Evolutionary conservation across 1,140 invertebrate genomes (phyloP).

Genomic region (Pseudobourletiella spinata): DNA sequence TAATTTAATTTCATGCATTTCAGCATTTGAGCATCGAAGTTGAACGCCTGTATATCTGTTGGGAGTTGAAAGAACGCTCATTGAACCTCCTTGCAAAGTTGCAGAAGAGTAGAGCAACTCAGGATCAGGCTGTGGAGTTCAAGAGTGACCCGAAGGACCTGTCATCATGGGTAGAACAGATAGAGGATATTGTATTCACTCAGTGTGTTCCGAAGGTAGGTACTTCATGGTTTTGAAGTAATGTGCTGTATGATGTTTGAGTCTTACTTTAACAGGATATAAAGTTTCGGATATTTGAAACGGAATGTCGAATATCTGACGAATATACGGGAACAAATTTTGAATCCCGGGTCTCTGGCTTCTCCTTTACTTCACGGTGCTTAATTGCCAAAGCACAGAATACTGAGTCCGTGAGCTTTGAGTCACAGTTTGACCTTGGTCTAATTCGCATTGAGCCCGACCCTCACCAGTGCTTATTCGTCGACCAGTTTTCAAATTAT

Average conservation of each 20-base stretch:
- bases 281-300: constrained; percentile 34
- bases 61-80: constrained; percentile 30
- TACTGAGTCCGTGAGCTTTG: constrained; percentile 24
- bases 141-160: not conserved
- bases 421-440: constrained; percentile 33
- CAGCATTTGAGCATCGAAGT: constrained; percentile 34
- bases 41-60: constrained; percentile 24
- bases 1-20: too few species aligned
- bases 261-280: constrained; percentile 28
- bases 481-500: constrained; percentile 36
- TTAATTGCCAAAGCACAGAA: constrained; percentile 12
- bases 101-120: not conserved
- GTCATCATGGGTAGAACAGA: constrained; percentile 13
- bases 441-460: constrained; percentile 35
- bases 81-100: not conserved
- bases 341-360: constrained; percentile 29
- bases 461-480: constrained; percentile 30
- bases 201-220: constrained; percentile 33
- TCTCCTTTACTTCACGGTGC: constrained; percentile 33
- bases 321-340: constrained; percentile 18
- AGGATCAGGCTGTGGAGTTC: not conserved
- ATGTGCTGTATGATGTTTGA: not conserved
- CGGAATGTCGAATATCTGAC: constrained; percentile 31
- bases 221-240: not conserved
- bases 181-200: constrained; percentile 29